Conservation (phyloP, 2,888 invertebrate genomes). For the Fissipunctia ypsillon region DNA sequence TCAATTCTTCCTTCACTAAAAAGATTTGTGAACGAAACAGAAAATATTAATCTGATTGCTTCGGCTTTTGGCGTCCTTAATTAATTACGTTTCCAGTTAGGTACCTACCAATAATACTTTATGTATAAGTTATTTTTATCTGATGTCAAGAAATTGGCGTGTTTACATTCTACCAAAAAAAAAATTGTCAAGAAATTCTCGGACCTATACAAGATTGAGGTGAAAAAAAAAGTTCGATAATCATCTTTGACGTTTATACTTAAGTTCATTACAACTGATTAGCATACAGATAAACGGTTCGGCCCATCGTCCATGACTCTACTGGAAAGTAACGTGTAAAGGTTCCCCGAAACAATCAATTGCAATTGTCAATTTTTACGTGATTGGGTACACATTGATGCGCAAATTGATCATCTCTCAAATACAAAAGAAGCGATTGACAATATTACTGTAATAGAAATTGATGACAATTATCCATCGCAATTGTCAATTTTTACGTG, state of each 20-base stretch:
- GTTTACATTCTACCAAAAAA: background rate
- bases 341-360: too few species aligned
- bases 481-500: too few species aligned
- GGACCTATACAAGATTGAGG: background rate
- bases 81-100: background rate
- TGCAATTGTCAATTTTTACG: too few species aligned
- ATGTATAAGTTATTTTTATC: background rate
- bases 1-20: background rate
- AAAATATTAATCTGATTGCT: background rate
- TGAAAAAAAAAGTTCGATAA: background rate
- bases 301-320: background rate
- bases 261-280: slow-evolving; percentile 17
- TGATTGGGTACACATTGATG: too few species aligned
- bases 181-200: background rate
- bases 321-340: background rate
- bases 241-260: background rate
- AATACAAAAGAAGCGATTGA: too few species aligned
- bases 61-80: background rate
- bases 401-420: too few species aligned
- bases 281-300: slow-evolving; percentile 17
- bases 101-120: background rate
- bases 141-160: background rate
- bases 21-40: background rate
- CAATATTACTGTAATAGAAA: too few species aligned
- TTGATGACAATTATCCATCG: too few species aligned